A percentile compares a stretch with the other conserved stretches of the same genome.
Conservation (phyloP, 2,113 vertebrate genomes). For the Pachypanchax playfairii region DNA sequence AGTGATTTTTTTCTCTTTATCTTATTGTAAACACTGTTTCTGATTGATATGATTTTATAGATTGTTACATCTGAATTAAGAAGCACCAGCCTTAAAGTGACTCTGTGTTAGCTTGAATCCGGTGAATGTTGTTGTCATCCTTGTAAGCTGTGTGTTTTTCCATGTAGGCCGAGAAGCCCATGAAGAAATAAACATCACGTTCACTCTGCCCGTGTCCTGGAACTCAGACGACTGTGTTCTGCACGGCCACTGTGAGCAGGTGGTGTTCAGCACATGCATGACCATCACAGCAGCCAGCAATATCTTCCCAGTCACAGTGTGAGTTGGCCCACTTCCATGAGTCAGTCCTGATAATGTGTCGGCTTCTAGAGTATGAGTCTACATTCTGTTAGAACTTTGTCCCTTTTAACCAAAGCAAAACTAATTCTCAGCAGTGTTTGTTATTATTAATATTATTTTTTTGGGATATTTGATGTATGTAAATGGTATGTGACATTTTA, state of each 20-base stretch:
- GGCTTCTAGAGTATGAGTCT: not conserved
- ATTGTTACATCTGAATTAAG: too few relatives aligned
- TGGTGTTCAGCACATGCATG: constrained; percentile 95
- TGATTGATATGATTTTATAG: too few relatives aligned
- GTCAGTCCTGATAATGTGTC: not conserved
- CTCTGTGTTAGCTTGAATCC: not conserved
- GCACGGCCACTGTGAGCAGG: constrained; percentile 95
- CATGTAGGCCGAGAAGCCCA: constrained; percentile 90
- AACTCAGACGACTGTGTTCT: constrained; percentile 94
- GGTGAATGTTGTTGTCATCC: not conserved
- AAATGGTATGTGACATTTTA: too few relatives aligned
- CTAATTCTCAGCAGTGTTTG: too few relatives aligned
- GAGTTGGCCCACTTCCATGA: constrained; percentile 70
- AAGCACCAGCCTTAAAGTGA: too few relatives aligned
- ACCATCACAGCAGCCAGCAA: constrained; percentile 88
- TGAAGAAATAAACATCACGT: constrained; percentile 96
- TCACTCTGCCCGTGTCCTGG: constrained; percentile 93
- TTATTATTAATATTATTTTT: too few relatives aligned
- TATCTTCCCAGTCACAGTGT: constrained; percentile 97
- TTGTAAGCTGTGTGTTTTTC: constrained; percentile 14
- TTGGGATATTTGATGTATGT: too few relatives aligned
- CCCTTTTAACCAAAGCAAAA: too few relatives aligned
- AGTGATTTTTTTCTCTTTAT: too few relatives aligned
- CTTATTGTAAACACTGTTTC: too few relatives aligned
- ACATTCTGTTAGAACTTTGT: not conserved